These are phyloP conservation scores for Mormyrus iriodes DNA, from an alignment of 2,113 vertebrate genomes.

Conservation along the genomic window DNA sequence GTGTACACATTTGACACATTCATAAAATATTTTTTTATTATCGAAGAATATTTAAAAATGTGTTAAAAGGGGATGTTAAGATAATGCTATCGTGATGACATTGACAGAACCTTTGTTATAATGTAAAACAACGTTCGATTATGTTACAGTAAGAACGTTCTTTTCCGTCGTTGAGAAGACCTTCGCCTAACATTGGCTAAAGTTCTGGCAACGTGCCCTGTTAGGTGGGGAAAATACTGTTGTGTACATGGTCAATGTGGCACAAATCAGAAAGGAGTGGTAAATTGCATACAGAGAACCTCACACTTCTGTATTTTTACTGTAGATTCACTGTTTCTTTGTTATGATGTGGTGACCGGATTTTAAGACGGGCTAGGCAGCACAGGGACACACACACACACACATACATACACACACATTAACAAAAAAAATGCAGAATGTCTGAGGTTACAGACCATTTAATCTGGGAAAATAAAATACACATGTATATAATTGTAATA, in stretches of 20 bases:
- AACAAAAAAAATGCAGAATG: neutral
- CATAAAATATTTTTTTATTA: neutral
- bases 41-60: neutral
- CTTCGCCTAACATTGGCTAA: too few relatives aligned
- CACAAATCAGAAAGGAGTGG: too few relatives aligned
- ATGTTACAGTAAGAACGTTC: too few relatives aligned
- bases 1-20: neutral
- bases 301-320: neutral
- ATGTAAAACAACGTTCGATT: too few relatives aligned
- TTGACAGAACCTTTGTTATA: too few relatives aligned
- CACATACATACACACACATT: constrained; percentile 19
- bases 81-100: neutral
- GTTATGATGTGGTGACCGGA: neutral
- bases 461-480: neutral
- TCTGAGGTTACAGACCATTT: neutral
- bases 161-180: too few relatives aligned
- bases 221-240: too few relatives aligned
- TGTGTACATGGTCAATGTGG: too few relatives aligned
- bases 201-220: too few relatives aligned
- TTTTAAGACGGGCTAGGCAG: neutral
- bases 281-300: too few relatives aligned
- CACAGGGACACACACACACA: neutral
- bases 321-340: neutral
- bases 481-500: neutral
- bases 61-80: neutral